A percentile compares a stretch with the other conserved stretches of the same genome.
Evolutionary conservation across 2,888 invertebrate genomes (phyloP).

Genomic region (Aleiodes testaceus): DNA sequence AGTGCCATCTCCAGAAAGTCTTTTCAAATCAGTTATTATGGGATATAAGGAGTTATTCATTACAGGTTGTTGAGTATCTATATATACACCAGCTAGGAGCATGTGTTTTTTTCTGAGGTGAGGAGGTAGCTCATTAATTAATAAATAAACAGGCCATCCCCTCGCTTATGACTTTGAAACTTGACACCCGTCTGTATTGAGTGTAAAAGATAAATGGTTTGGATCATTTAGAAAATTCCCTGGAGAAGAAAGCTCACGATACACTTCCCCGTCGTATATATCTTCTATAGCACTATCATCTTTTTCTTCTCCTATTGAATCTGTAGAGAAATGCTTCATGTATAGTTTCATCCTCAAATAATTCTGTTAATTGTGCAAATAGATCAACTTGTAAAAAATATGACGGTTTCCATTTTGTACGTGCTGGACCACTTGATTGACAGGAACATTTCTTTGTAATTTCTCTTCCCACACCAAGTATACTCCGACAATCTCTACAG

Average conservation of each 20-base stretch:
- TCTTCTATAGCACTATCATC: constrained; percentile 39
- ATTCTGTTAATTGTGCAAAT: constrained; percentile 12
- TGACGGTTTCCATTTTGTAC: not conserved
- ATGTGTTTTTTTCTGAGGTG: too few relatives aligned
- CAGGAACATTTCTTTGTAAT: constrained; percentile 19
- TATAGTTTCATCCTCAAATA: constrained; percentile 18
- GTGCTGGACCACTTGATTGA: not conserved
- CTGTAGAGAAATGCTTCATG: constrained; percentile 20
- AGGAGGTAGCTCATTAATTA: too few relatives aligned
- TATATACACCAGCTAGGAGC: too few relatives aligned
- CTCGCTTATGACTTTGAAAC: constrained; percentile 38
- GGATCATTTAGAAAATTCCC: constrained; percentile 42
- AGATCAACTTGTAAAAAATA: constrained; percentile 35
- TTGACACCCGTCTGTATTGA: constrained; percentile 46
- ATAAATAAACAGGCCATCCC: too few relatives aligned
- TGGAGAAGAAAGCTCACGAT: constrained; percentile 20
- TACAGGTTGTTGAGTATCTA: too few relatives aligned
- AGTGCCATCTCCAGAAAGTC: too few relatives aligned
- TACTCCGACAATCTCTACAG: constrained; percentile 25
- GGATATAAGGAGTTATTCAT: too few relatives aligned
- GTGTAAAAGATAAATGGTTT: constrained; percentile 37
- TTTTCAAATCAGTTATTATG: too few relatives aligned
- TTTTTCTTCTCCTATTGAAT: constrained; percentile 11
- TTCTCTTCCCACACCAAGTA: constrained; percentile 23
- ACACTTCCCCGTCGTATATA: constrained; percentile 42